These are phyloP conservation scores for Ahaetulla prasina DNA, from an alignment of 2,113 vertebrate species.

Conservation along the genomic window DNA sequence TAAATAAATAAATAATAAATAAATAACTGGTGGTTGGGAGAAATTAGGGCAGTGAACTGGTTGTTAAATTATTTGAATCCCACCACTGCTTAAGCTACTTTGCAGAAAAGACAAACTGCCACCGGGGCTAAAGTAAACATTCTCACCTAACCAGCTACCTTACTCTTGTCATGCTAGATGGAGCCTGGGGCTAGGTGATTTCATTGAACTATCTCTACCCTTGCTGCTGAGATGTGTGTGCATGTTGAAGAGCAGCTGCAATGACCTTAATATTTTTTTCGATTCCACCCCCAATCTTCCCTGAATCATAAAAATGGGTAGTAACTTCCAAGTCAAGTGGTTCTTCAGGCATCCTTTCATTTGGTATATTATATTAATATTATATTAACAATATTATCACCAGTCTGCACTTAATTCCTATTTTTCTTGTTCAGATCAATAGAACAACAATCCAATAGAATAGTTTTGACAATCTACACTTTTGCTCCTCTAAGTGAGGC, in stretches of 20 bases:
- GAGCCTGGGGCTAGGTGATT: not conserved
- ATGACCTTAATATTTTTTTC: not conserved
- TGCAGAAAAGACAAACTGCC: not conserved
- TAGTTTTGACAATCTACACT: not conserved
- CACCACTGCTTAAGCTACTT: no score
- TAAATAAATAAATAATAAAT: no score
- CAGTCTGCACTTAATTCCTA: not conserved
- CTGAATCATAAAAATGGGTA: not conserved
- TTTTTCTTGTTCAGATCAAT: not conserved
- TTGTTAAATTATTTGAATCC: no score
- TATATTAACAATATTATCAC: not conserved
- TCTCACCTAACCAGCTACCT: not conserved
- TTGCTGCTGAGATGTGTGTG: not conserved
- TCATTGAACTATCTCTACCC: not conserved
- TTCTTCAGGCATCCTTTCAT: not conserved
- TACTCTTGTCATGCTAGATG: not conserved
- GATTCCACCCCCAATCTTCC: not conserved
- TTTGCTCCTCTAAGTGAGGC: not conserved
- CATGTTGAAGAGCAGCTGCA: not conserved
- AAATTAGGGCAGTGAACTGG: no score
- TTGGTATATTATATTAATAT: not conserved
- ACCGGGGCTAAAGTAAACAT: not conserved
- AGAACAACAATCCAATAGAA: not conserved
- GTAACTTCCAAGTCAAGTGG: not conserved
- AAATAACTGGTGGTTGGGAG: no score